Conservation (phyloP, 1,140 invertebrate species). For the Micrasema minimum region DNA sequence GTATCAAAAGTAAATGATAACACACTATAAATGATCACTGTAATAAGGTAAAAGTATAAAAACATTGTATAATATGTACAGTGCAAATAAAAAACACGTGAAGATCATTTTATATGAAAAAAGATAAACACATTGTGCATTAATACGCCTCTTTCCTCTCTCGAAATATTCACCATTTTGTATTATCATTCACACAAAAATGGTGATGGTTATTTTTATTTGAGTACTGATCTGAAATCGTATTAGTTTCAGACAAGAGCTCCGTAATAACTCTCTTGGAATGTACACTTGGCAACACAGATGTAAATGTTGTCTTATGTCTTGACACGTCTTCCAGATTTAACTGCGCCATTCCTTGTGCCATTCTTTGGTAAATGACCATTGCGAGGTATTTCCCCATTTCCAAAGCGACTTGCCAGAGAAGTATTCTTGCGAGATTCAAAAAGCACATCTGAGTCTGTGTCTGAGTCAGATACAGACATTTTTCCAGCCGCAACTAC, state of each 20-base stretch:
- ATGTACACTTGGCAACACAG: slow-evolving; percentile 38
- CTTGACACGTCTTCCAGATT: slow-evolving; percentile 67
- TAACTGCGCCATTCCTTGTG: slow-evolving; percentile 67
- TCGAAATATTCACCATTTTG: no score
- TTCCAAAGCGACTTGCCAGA: slow-evolving; percentile 63
- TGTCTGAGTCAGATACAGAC: slow-evolving; percentile 78
- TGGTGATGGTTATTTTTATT: background rate
- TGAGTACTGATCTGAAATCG: background rate
- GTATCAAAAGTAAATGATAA: no score
- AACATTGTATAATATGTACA: background rate
- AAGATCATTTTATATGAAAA: background rate
- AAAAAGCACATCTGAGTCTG: slow-evolving; percentile 79
- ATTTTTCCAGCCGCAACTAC: slow-evolving; percentile 68
- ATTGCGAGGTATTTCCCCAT: slow-evolving; percentile 62
- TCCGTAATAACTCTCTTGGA: background rate
- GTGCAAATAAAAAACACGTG: background rate
- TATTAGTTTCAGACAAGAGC: background rate
- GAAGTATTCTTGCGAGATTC: slow-evolving; percentile 70
- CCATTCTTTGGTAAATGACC: slow-evolving; percentile 56
- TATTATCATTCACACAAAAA: no score
- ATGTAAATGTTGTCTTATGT: slow-evolving; percentile 56
- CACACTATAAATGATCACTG: no score
- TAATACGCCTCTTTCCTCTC: background rate
- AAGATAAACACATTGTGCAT: background rate
- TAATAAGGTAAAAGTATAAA: background rate